Base-by-base conservation (phyloP, 2,797 vertebrate genomes). In the Lindbergichthys nudifrons region DNA sequence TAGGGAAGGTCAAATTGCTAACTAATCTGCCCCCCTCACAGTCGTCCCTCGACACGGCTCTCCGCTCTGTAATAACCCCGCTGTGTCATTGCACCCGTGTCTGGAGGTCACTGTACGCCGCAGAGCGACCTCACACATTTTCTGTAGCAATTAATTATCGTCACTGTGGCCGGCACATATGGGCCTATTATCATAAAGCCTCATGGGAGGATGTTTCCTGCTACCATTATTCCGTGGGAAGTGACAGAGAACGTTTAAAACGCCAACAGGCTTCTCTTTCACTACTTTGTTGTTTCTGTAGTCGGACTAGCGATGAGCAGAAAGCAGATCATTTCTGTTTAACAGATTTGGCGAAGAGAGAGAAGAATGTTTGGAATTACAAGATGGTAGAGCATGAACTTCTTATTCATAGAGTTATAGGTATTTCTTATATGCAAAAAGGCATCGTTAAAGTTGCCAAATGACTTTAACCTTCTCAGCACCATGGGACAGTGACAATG, bases 91-190 rank as follows among this genome's bases (percentile, higher is more conserved):
- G 82, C 80, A 60, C 85, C 77, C 60, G 3, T 78, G 86, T 86
- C 82, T 89, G 85, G 82, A 89, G 87, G 90, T 89, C 87, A 70
- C 77, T 62, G 79, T 78, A 65, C 50, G 66, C 48, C 42, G 15
- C 73, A 1, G 61, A 72, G 81, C 48, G 19, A 63, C 75, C 76
- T 80, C 77, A 26, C 76, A 70, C 66, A 79, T 85, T 84, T 73
- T 67, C 66, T 79, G 87, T 81, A 81, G 85, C 75, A 79, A 88
- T 90, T 89, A 90, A 91, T 91, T 91, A 89, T 56, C 61, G 18
- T 81, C 76, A 82, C 43, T 2, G 36, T 36, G 60, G 71, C 79
- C 9, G 43, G 71, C 77, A 45, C 85, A 85, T 88, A 82, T 77
- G 85, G 81, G 57, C 75, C 73, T 32, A 81, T 89, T 87, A 88